Conservation (phyloP, 2,113 vertebrate genomes). For the Okapia johnstoni region DNA sequence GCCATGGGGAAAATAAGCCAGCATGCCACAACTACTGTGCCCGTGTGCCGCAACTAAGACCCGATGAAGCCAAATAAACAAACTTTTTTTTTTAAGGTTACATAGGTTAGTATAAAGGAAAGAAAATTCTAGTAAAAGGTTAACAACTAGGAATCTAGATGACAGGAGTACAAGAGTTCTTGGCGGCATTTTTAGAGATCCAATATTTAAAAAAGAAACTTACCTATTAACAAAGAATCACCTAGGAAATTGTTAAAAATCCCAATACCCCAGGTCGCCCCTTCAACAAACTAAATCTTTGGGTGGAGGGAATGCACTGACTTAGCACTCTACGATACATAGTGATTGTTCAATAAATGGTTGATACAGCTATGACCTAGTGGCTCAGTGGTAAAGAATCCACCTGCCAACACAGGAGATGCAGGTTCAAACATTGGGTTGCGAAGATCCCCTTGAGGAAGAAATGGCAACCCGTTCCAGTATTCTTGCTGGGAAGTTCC, state of each 20-base stretch:
- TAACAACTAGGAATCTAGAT: neutral
- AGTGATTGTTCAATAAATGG: neutral
- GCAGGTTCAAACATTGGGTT: neutral
- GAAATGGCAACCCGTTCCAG: neutral
- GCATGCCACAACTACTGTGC: neutral
- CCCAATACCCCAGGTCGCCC: neutral
- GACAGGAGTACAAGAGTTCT: neutral
- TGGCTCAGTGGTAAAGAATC: neutral
- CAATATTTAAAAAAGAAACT: neutral
- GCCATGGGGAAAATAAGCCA: neutral
- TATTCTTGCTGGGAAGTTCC: neutral
- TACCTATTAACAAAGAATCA: neutral
- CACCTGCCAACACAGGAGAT: neutral
- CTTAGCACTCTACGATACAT: neutral
- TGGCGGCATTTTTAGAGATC: neutral
- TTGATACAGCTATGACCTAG: neutral
- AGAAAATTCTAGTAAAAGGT: neutral
- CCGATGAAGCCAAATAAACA: neutral
- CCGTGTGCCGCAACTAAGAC: rapidly evolving
- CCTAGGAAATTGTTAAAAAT: neutral
- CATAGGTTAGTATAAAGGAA: neutral
- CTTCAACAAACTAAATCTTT: neutral
- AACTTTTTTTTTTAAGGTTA: neutral
- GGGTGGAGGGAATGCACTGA: neutral
- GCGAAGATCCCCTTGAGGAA: neutral